These are phyloP conservation scores for Melinaea marsaeus DNA, from an alignment of 2,888 invertebrate species.

Conservation along the genomic window DNA sequence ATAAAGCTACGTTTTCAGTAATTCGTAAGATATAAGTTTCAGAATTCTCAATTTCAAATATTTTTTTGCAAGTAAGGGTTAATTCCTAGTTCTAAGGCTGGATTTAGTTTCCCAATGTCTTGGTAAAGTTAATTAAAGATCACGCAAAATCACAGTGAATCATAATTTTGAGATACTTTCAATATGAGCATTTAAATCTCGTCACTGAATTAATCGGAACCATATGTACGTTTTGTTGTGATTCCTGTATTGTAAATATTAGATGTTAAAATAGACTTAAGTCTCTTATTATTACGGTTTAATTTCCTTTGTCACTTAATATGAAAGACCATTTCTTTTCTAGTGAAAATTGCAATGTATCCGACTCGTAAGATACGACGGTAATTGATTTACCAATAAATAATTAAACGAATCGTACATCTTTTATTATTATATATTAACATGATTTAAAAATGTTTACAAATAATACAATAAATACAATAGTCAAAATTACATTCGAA, in stretches of 20 bases:
- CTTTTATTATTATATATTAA: slow-evolving; percentile 25
- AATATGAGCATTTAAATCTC: background rate
- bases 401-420: slow-evolving; percentile 30
- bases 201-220: background rate
- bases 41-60: no score
- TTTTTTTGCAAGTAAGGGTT: no score
- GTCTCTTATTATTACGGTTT: slow-evolving; percentile 11
- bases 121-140: no score
- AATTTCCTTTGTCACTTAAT: slow-evolving; percentile 15
- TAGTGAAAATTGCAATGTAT: slow-evolving; percentile 18
- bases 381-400: slow-evolving; percentile 55
- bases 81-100: no score
- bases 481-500: background rate
- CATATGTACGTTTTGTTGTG: slow-evolving; percentile 16
- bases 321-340: slow-evolving; percentile 9
- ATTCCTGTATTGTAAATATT: slow-evolving; percentile 33
- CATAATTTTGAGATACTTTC: background rate
- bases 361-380: slow-evolving; percentile 29
- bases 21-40: no score
- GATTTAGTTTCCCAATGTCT: no score
- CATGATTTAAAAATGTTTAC: slow-evolving; percentile 4
- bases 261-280: slow-evolving; percentile 19
- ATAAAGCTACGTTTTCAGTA: no score
- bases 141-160: background rate
- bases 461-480: background rate